Base-by-base conservation (phyloP, 2,797 vertebrate species). In the Xerus rutilus region DNA sequence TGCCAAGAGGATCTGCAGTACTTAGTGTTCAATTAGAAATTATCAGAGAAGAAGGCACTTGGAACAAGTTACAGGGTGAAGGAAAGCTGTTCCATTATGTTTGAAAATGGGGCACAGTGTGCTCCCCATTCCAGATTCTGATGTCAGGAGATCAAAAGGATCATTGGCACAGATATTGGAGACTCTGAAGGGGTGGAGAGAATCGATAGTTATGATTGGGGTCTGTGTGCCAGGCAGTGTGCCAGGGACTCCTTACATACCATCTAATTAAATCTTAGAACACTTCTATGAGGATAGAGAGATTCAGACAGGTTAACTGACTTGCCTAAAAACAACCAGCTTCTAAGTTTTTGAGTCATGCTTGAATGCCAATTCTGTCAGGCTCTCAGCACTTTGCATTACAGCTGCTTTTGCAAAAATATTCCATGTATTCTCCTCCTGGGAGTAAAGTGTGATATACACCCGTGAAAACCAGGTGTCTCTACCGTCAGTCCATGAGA, bases 251-350 rank as follows among this genome's bases (percentile, higher is more conserved):
- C 89, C 49, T 20, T 47, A 12, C 32, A 45, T 64, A n/a, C 70
- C 95, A 84, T 62, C 78, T 54, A 85, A 84, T 95, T 92, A 95
- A 86, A 86, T 35, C 86, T 49, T 77, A 30, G 14, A 54, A 67
- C 84, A 74, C 11, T 8, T 95, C 69, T 64, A 25, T 64, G 83
- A 77, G 70, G 70, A 77, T 25, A 62, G 2, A 72, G 81, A 67
- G 78, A 89, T 52, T 83, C 78, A 73, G 93, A 89, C 89, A 96
- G 91, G 84, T 90, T 96, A 86, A 91, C 0, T 94, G 89, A 74
- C 94, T 94, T 87, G 93, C 67, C 83, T 76, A 69, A 95, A 93
- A 93, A 67, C 45, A 69, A 77, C 59, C 74, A 93, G 74, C 62
- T 91, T 96, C 96, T 84, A 91, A 79, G 59, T 23, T 73, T 54